Evolutionary conservation across 2,797 vertebrate genomes (phyloP).

Genomic region (Parauchenoglanis ngamensis): DNA sequence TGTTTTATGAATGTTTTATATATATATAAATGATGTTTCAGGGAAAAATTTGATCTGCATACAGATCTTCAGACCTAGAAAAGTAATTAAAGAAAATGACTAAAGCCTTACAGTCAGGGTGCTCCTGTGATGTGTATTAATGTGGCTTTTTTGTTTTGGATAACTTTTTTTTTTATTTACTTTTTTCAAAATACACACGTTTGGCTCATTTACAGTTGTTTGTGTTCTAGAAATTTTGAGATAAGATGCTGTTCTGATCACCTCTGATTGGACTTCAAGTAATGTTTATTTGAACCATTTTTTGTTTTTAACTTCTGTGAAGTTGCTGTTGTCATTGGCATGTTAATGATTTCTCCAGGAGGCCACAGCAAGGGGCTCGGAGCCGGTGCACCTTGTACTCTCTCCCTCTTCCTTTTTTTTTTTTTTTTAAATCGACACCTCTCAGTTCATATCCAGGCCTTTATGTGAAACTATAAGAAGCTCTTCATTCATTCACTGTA

Average conservation of each 20-base stretch:
- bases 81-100: slow-evolving; percentile 5
- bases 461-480: neutral
- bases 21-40: slow-evolving; percentile 41
- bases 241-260: slow-evolving; percentile 28
- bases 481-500: neutral
- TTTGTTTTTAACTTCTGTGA: slow-evolving; percentile 82
- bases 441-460: neutral
- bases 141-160: neutral
- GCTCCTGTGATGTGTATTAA: slow-evolving; percentile 33
- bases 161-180: neutral
- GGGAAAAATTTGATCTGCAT: slow-evolving; percentile 49
- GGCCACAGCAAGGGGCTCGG: slow-evolving; percentile 56
- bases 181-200: neutral
- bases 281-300: slow-evolving; percentile 36
- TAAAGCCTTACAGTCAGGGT: slow-evolving; percentile 32
- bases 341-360: slow-evolving; percentile 62
- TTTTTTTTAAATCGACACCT: no score
- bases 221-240: slow-evolving; percentile 13
- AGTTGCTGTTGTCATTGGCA: slow-evolving; percentile 72
- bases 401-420: neutral
- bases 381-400: slow-evolving; percentile 32
- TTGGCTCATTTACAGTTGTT: neutral
- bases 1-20: slow-evolving; percentile 57
- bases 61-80: slow-evolving; percentile 62
- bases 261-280: slow-evolving; percentile 31